Base-by-base conservation (phyloP, 2,113 vertebrate genomes). In the Apaloderma vittatum region DNA sequence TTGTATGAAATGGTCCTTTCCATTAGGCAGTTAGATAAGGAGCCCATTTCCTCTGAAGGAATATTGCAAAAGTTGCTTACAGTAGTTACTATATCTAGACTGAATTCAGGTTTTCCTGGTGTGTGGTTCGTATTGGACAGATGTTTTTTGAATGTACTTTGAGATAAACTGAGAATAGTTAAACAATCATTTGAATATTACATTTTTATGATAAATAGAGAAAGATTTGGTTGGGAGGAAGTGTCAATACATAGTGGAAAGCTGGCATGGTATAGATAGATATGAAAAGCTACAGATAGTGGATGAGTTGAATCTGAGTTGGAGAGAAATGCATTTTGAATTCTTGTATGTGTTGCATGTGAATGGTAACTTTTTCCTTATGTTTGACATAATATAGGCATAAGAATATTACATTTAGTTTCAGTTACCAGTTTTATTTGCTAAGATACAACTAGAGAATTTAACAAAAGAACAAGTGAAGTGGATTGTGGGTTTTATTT, bases 21-120 rank as follows among this genome's bases (percentile, higher is more conserved):
- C 32, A 78, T 91, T 81, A 20, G 9, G 77, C 70, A 78, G 73
- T 75, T 67, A 94, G 88, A 95, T 94, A 95, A 97, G 93, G 82
- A 92, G 61, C 57, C 57, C 6, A 4, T 82, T 96, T 96, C 91
- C 91, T 96, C 57, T 65, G 57, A 75, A 63, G 71, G 73, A 65
- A 22, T 72, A 45, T 55, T 74, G 46, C 67, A 74, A 0, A 21
- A 58, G 29, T 71, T 84, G 36, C 55, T 86, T 59, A 12, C 59
- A 37, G 36, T 20, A 77, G 68, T 79, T 88, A 23, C 37, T 66
- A 2, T 80, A 58, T 75, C 54, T 4, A 30, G 57, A 68, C 36
- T 85, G 66, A 78, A 81, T 82, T 87, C 23, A 68, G 46, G 22
- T 59, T 94, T 94, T 84, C 61, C 84, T 93, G 61, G 75, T 89